These are phyloP conservation scores for Mastomys coucha DNA, from an alignment of 2,113 vertebrate species.

Conservation along the genomic window DNA sequence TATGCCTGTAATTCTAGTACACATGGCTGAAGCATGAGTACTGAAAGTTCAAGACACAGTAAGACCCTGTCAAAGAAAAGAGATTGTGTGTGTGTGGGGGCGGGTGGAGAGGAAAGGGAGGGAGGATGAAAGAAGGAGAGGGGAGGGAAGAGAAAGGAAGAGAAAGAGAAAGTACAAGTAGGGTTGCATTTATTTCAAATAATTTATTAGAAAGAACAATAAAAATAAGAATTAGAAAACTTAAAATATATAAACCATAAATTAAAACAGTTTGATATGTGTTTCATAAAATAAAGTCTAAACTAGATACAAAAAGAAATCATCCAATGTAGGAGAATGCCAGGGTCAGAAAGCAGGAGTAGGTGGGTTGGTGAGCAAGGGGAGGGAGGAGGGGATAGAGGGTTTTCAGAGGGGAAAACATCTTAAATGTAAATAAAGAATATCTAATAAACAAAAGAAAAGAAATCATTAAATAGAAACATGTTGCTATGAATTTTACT, in stretches of 20 bases:
- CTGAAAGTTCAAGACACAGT: not conserved
- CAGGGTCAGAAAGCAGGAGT: no score
- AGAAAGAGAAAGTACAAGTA: not conserved
- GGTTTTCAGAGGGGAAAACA: no score
- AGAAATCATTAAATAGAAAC: not conserved
- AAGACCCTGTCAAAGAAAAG: not conserved
- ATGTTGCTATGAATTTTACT: not conserved
- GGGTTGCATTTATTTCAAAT: conserved; percentile 16
- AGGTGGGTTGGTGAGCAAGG: no score
- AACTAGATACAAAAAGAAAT: conserved; percentile 1
- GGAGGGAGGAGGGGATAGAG: no score
- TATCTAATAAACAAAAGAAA: not conserved
- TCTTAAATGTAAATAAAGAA: no score
- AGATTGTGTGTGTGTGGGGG: no score
- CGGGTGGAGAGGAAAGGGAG: not conserved
- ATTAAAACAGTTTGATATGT: not conserved
- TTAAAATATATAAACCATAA: not conserved
- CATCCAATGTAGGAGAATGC: no score
- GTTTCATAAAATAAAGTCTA: not conserved
- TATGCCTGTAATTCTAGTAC: not conserved
- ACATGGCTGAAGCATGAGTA: not conserved
- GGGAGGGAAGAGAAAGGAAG: not conserved
- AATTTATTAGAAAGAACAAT: not conserved
- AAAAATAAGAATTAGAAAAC: not conserved
- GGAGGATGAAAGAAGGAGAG: not conserved